Conservation (phyloP, 1,140 invertebrate species). For the Lanistes nyassanus region DNA sequence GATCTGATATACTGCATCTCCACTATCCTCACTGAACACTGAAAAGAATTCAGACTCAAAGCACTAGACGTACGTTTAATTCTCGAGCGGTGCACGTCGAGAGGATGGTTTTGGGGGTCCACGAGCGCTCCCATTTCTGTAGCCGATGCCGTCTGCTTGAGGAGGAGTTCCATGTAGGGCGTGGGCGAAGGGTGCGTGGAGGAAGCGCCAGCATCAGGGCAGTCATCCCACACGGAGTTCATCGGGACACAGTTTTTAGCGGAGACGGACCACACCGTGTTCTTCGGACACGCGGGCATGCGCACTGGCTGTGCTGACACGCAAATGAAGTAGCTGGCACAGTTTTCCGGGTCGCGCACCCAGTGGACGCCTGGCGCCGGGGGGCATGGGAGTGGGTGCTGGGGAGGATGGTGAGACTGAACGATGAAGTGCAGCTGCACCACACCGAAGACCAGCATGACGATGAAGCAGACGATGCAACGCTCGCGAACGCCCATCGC, state of each 20-base stretch:
- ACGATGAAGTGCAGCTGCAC: constrained; percentile 29
- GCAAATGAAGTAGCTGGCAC: constrained; percentile 25
- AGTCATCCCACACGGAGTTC: constrained; percentile 25
- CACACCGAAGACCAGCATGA: constrained; percentile 11
- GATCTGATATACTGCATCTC: no score
- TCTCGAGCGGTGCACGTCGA: not conserved
- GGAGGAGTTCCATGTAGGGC: not conserved
- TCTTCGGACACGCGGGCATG: constrained; percentile 18
- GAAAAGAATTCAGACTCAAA: no score
- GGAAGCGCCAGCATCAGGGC: not conserved
- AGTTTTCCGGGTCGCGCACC: constrained; percentile 24
- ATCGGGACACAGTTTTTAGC: constrained; percentile 23
- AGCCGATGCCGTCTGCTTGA: constrained; percentile 7
- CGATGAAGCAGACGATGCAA: constrained; percentile 21
- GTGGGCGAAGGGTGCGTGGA: not conserved
- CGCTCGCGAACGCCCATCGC: not conserved
- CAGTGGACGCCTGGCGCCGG: constrained; percentile 18
- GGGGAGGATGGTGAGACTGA: not conserved
- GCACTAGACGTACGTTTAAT: constrained; percentile 11
- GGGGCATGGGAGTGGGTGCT: constrained; percentile 1
- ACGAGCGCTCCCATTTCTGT: constrained; percentile 22
- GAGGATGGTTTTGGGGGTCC: constrained; percentile 4
- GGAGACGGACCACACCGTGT: constrained; percentile 19
- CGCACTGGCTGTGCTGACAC: constrained; percentile 15
- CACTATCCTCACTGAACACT: no score